Evolutionary conservation across 2,113 vertebrate species (phyloP).

Genomic region (Sitta europaea): DNA sequence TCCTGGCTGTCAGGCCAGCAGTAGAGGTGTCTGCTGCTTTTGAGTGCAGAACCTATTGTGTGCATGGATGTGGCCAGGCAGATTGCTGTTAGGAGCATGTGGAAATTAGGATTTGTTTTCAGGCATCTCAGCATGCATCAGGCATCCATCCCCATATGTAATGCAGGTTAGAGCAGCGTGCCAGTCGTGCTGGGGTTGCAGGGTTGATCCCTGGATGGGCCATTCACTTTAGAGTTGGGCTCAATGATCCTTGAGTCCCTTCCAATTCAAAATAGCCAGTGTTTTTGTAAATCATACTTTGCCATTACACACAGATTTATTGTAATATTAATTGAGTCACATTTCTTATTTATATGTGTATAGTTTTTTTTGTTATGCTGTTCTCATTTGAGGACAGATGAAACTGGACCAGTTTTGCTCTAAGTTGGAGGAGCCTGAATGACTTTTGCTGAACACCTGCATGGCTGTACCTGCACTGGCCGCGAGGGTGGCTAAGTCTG

Average conservation of each 20-base stretch:
- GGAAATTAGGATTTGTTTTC: not conserved
- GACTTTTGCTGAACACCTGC: not conserved
- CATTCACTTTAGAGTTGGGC: not conserved
- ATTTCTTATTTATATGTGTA: not conserved
- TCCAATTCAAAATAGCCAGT: not conserved
- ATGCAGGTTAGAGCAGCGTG: not conserved
- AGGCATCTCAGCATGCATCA: not conserved
- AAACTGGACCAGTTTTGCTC: not conserved
- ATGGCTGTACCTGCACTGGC: not conserved
- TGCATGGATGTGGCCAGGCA: accelerated
- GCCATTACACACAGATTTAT: not conserved
- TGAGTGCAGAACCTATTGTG: not conserved
- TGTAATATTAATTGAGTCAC: not conserved
- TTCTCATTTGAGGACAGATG: not conserved
- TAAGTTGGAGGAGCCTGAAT: not conserved
- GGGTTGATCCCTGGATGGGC: accelerated
- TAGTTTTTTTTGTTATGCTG: not conserved
- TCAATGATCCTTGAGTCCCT: not conserved
- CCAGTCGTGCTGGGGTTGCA: too few species aligned
- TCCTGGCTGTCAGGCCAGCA: not conserved
- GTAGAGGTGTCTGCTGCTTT: not conserved
- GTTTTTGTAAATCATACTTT: not conserved
- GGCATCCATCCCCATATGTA: not conserved
- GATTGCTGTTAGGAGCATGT: not conserved
- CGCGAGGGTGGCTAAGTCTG: accelerated